Evolutionary conservation across 2,888 invertebrate genomes (phyloP), one percentile per base, ranked within the genome.

Genomic region (Hemaris fuciformis): DNA sequence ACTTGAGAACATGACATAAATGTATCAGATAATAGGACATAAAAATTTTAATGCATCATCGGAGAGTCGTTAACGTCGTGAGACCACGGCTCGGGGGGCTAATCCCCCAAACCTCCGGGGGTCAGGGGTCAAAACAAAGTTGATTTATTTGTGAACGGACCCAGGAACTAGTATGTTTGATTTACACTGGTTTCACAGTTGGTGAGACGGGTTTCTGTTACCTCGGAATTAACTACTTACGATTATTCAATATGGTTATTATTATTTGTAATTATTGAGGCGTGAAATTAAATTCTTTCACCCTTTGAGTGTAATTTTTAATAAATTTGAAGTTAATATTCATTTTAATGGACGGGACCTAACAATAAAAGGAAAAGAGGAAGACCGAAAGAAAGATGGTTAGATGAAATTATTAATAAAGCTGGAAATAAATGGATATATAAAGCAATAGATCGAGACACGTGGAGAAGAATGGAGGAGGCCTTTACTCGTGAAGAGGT

Each of bases 121-220:
- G 86, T 82, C 81, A 76, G 63, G 77, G 88, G 87, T 88, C 85
- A 87, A 85, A 80, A 77, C 77, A 81, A 80, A 73, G 83, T 83
- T 84, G 85, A 85, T 85, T 86, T 84, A 86, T 87, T 75, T 76
- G 72, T 74, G 60, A 68, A 64, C 66, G 62, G 59, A 59, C 61
- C 53, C 57, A 23, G 60, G 63, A 61, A 59, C 64, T 63, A 63
- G 65, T 38, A 38, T 38, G 38, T 62, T 60, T 25, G 38, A 27
- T 60, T 63, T 15, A 38, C 59, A 63, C 60, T 62, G 65, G 60
- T 64, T 64, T 66, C 57, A 46, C 15, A 48, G 42, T 42, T 42
- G 43, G 7, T 15, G 45, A 57, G 45, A 62, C 42, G 20, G 38
- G 62, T 58, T 58, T 48, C 27, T 27, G n/a, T 20, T n/a, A 34